phyloP scores from a whole-genome alignment of 2,113 vertebrate genomes.

The Eulemur rufifrons region DNA sequence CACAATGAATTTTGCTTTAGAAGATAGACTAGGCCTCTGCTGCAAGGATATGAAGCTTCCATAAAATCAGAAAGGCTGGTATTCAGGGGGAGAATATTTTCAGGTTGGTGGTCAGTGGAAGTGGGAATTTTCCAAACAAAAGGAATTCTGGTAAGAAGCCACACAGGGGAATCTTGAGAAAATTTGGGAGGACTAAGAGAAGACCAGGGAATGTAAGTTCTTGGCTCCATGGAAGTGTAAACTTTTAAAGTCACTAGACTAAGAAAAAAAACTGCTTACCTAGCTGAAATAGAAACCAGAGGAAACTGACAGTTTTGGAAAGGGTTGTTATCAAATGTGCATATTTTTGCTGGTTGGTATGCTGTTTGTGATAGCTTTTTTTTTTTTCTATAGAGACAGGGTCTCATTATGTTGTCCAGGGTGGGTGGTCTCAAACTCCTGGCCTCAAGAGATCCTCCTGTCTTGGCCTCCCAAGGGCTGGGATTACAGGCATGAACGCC shows the following conservation, averaged over 20 bases:
- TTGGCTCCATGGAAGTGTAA: neutral
- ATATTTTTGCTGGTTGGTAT: neutral
- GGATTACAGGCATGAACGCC: no score
- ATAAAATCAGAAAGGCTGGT: slow-evolving; percentile 18
- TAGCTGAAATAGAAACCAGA: slow-evolving; percentile 27
- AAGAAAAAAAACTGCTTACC: slow-evolving; percentile 3
- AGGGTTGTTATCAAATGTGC: neutral
- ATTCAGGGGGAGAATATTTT: neutral
- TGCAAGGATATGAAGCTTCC: slow-evolving; percentile 30
- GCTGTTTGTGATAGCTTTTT: neutral
- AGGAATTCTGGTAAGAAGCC: neutral
- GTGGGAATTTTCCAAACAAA: slow-evolving; percentile 13
- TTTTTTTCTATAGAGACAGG: neutral
- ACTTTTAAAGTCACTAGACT: slow-evolving; percentile 2
- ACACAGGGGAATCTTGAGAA: neutral
- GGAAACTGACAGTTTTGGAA: slow-evolving; percentile 8
- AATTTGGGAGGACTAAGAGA: neutral
- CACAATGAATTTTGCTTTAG: slow-evolving; percentile 31
- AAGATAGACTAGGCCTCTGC: slow-evolving; percentile 17
- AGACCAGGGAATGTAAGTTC: neutral
- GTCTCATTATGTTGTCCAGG: neutral
- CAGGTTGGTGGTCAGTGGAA: neutral
- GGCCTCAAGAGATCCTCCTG: no score
- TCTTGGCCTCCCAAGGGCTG: no score
- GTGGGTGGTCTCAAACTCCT: neutral